Evolutionary conservation across 2,797 vertebrate species (phyloP).

Genomic region (Pseudopleuronectes americanus): DNA sequence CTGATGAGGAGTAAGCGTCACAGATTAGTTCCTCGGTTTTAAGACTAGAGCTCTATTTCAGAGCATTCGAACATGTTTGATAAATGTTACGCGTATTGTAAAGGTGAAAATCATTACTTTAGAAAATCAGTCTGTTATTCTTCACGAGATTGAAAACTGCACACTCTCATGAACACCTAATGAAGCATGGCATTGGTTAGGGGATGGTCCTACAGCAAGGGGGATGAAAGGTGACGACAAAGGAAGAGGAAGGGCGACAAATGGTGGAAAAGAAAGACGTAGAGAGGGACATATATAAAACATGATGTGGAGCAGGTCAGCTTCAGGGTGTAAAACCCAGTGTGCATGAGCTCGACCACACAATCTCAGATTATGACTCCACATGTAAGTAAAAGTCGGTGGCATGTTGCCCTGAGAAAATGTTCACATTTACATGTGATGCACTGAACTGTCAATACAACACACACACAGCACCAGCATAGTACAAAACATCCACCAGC

Average conservation of each 20-base stretch:
- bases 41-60: not conserved
- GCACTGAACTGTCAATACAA: constrained; percentile 49
- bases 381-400: constrained; percentile 18
- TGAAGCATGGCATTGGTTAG: constrained; percentile 66
- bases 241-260: not conserved
- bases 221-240: constrained; percentile 33
- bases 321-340: constrained; percentile 12
- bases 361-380: constrained; percentile 12
- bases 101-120: constrained; percentile 10
- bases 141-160: constrained; percentile 24
- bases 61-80: not conserved
- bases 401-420: constrained; percentile 41
- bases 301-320: constrained; percentile 25
- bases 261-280: constrained; percentile 7
- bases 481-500: constrained; percentile 40
- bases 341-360: constrained; percentile 6
- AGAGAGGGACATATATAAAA: constrained; percentile 18
- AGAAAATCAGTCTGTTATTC: constrained; percentile 7
- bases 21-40: constrained; percentile 32
- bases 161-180: constrained; percentile 59
- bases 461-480: constrained; percentile 36
- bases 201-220: constrained; percentile 38
- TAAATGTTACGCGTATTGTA: not conserved
- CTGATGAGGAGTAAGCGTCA: constrained; percentile 20
- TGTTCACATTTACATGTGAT: constrained; percentile 17